Evolutionary conservation across 2,888 invertebrate species (phyloP), one percentile per base, ranked within the genome.

Genomic region (Lasius platythorax): DNA sequence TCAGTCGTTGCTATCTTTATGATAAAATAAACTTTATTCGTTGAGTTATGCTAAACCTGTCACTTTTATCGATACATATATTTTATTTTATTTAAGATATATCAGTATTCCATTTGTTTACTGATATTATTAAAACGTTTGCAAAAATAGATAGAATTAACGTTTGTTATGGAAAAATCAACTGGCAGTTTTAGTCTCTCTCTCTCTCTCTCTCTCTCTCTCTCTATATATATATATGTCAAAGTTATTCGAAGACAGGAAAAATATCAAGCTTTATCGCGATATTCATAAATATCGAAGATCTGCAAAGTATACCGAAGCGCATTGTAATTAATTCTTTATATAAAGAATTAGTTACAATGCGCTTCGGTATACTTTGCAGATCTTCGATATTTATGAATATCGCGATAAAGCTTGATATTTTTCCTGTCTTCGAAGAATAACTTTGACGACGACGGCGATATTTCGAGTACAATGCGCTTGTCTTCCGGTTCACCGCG

Each of bases 401-500:
- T 2, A 53, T 63, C n/a, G 50, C 8, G n/a, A 50, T n/a, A n/a
- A n/a, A n/a, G 6, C n/a, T 50, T 6, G 50, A 50, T 33, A 58
- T 33, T 61, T 72, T 61, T 9, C 28, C 12, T 53, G 18, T 53
- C 40, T 82, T 23, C 28, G 50, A 74, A 70, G 66, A 75, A 72
- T 28, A 72, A 70, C 33, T 82, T 74, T 68, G 58, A 58, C 66
- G 75, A 43, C 58, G 82, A 58, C 50, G 18, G n/a, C 53, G 58
- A n/a, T 15, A 72, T 79, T 79, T 79, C 33, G 61, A 79, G 12
- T 50, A 72, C 61, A 79, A 79, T 79, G 18, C 46, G 8, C 67
- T 66, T 50, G 28, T 81, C 63, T 78, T 88, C 30, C 83, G 76
- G 68, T 37, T 58, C 43, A 70, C 56, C 66, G 64, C 82, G 68